Evolutionary conservation across 2,888 invertebrate genomes (phyloP), one percentile per base, ranked within the genome.

Genomic region (Rhabditophanes sp.): DNA sequence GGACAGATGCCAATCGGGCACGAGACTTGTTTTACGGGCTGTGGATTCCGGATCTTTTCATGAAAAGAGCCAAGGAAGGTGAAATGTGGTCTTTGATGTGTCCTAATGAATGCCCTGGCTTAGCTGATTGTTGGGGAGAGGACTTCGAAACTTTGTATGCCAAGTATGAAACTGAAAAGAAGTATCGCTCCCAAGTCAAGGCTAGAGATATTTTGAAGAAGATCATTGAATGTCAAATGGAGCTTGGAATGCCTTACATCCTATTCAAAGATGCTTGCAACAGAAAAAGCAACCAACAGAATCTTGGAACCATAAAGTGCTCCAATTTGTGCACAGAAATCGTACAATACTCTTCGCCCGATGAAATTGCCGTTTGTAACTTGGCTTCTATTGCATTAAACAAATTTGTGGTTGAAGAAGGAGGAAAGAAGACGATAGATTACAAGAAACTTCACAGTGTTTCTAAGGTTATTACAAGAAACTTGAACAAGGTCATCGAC

Each of bases 271-370:
- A 96, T 69, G 76, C 85, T 3, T 90, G 90, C 64, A 96, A 96
- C 65, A 71, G 80, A 1, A 96, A 96, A 70, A 84, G 83, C 41
- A 96, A 96, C 68, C 96, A 96, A 62, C 80, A 93, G 67, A 90
- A 96, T 69, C 71, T 96, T 36, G 96, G 93, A 8, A 93, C 93
- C 1, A 93, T 96, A 50, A 88, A 85, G 69, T 84, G 88, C 67
- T 85, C 87, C 56, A 96, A 93, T 67, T 72, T 96, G 21, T 93
- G 93, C 66, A 93, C 93, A 0, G 96, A 96, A 74, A 82, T 96
- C 50, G 77, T 96, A 0, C 82, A 96, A 66, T 96, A 87, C 67
- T 83, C 53, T 11, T 33, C 42, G 19, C 48, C 52, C 5, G 60
- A 60, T 30, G 60, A 60, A 46, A 68, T 88, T 20, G 93, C 93